Evolutionary conservation across 2,113 vertebrate genomes (phyloP), one percentile per base, ranked within the genome.

Genomic region (Perognathus longimembris): DNA sequence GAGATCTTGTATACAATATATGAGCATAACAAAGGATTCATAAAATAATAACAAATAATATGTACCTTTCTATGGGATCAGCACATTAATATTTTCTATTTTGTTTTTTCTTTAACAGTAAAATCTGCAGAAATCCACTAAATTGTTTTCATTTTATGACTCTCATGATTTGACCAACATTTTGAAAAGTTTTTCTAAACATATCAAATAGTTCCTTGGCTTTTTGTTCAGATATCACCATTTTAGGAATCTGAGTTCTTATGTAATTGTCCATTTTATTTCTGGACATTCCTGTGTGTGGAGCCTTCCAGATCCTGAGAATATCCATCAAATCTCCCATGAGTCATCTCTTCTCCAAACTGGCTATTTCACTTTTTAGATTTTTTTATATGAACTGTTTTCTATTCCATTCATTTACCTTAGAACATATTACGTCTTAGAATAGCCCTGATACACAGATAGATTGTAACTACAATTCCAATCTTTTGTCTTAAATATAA

Each of bases 401-500:
- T 92, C 30, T 32, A 30, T 73, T 85, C 50, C 74, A 21, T n/a
- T 42, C 2, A 18, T 17, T 77, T 34, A 24, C 30, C n/a, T 76
- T 32, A 61, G 40, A 66, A 81, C 9, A 61, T 11, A 67, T 3
- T 40, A 7, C 7, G 38, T 75, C 63, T 86, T 40, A 71, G 66
- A 24, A 50, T n/a, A 81, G 26, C 17, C n/a, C 34, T 81, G 18
- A 59, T 59, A 2, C 17, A 9, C n/a, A 26, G 40, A n/a, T 8
- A 30, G 45, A 80, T 14, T 45, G 11, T 18, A 36, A 88, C 2
- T 38, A n/a, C 22, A 24, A 50, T 75, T 38, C n/a, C 18, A 24
- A 57, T 75, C 30, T 24, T 92, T 82, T 22, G 3, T 73, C 70
- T 88, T 78, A 91, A 91, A 91, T 32, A 61, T 32, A n/a, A 83